Evolutionary conservation across 2,797 vertebrate genomes (phyloP).

Genomic region (Sciaenops ocellatus): DNA sequence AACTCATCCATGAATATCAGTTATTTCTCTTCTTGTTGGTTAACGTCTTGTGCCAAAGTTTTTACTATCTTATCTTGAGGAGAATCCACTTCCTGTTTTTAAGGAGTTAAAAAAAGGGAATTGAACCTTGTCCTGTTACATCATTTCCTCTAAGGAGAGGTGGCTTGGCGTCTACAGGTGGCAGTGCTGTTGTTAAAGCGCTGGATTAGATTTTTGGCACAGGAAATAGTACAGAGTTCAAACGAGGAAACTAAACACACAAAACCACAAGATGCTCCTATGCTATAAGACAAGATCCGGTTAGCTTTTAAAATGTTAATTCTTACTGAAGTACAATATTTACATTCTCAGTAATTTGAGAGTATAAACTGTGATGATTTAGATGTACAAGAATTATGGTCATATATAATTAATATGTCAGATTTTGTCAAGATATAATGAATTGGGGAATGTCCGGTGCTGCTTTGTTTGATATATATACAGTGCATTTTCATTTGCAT

Average conservation of each 20-base stretch:
- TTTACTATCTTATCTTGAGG: constrained; percentile 20
- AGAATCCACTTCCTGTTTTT: constrained; percentile 36
- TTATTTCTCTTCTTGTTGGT: constrained; percentile 34
- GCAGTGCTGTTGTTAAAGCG: constrained; percentile 73
- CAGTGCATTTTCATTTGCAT: constrained; percentile 32
- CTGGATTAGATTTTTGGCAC: constrained; percentile 74
- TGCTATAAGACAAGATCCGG: constrained; percentile 50
- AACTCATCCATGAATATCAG: constrained; percentile 17
- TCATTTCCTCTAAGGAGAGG: constrained; percentile 57
- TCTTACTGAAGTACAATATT: constrained; percentile 73
- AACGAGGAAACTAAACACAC: constrained; percentile 63
- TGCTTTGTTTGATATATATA: constrained; percentile 19
- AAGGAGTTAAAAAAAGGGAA: constrained; percentile 44
- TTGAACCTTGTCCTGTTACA: constrained; percentile 67
- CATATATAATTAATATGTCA: constrained; percentile 36
- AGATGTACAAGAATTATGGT: constrained; percentile 32
- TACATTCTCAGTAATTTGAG: constrained; percentile 72
- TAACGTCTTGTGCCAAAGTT: constrained; percentile 17
- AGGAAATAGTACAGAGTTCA: constrained; percentile 68
- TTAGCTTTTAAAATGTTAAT: constrained; percentile 81
- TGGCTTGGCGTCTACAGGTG: constrained; percentile 63
- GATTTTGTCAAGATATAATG: constrained; percentile 34
- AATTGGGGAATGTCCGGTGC: constrained; percentile 13
- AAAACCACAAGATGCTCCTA: constrained; percentile 56
- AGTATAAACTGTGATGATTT: constrained; percentile 56